Evolutionary conservation across 2,888 invertebrate genomes (phyloP).

Genomic region (Halictus ligatus): DNA sequence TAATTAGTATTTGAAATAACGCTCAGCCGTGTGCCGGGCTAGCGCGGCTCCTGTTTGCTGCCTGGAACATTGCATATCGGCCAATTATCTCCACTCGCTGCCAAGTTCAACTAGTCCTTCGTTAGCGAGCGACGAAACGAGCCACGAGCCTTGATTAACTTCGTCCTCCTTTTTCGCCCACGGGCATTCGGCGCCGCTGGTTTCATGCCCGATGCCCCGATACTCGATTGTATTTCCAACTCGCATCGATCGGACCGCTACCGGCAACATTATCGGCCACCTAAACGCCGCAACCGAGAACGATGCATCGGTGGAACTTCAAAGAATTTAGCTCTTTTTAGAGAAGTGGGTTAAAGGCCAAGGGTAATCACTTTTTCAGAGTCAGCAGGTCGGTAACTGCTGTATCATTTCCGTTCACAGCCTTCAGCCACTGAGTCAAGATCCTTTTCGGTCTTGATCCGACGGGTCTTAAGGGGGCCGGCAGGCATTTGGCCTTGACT

Average conservation of each 20-base stretch:
- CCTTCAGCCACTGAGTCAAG: no score
- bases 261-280: background rate
- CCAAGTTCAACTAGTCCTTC: conserved; percentile 38
- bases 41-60: conserved; percentile 36
- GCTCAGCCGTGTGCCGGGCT: conserved; percentile 28
- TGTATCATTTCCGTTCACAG: no score
- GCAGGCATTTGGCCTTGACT: no score
- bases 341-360: background rate
- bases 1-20: conserved; percentile 67
- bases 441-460: no score
- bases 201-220: background rate
- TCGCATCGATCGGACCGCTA: background rate
- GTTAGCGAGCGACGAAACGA: conserved; percentile 25
- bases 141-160: background rate
- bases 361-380: no score
- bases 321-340: no score
- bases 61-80: conserved; percentile 45
- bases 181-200: background rate
- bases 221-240: background rate
- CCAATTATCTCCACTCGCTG: conserved; percentile 55
- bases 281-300: background rate
- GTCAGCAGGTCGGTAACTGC: no score
- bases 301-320: background rate
- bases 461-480: no score
- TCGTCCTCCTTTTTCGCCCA: background rate